These are phyloP conservation scores for Geococcyx californianus DNA, from an alignment of 2,113 vertebrate genomes.

Conservation along the genomic window DNA sequence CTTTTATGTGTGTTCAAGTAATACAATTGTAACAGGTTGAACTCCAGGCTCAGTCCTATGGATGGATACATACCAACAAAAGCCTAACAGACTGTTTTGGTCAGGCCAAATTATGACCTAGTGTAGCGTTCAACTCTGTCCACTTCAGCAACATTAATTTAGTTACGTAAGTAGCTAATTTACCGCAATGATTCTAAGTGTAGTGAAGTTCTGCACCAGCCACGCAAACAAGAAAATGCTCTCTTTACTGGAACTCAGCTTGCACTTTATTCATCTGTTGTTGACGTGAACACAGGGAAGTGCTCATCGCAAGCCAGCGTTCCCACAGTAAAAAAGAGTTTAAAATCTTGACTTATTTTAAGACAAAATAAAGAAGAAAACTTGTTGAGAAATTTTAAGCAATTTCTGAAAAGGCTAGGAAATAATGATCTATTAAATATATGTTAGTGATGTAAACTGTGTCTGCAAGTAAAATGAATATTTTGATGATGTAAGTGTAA, in stretches of 20 bases:
- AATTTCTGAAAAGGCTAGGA: neutral
- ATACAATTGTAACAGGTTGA: neutral
- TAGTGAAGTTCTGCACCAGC: neutral
- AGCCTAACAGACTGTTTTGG: neutral
- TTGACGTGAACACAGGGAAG: neutral
- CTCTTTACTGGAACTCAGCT: neutral
- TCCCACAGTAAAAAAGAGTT: neutral
- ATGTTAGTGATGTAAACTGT: neutral
- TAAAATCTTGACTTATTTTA: neutral
- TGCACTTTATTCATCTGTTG: neutral
- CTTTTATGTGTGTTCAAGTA: neutral
- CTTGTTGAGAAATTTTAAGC: neutral
- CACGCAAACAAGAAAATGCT: neutral
- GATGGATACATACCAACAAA: neutral
- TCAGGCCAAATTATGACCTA: neutral
- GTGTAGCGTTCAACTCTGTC: rapidly evolving
- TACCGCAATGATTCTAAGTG: neutral
- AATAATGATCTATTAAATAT: neutral
- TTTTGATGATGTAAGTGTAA: neutral
- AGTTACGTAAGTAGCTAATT: neutral
- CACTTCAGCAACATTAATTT: neutral
- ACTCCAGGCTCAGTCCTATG: neutral
- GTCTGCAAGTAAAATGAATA: neutral
- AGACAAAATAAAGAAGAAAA: neutral
- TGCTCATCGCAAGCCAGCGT: neutral